Percentiles rank a stretch among this genome's conserved stretches.
Conservation (phyloP, 2,888 invertebrate genomes). For the Axea sp. region DNA sequence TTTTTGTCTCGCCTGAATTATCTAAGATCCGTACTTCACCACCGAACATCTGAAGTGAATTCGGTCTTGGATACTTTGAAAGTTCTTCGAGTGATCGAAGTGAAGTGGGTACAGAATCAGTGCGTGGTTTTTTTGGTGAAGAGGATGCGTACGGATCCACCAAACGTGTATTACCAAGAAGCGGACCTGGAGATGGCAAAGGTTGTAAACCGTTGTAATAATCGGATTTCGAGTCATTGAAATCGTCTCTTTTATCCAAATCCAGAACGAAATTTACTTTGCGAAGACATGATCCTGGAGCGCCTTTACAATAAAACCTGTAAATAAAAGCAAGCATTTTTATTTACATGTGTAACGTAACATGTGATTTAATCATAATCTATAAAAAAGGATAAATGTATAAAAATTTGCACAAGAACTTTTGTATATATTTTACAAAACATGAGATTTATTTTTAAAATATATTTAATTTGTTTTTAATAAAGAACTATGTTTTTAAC, state of each 20-base stretch:
- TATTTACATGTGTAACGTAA: too few species aligned
- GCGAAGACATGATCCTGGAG: conserved; percentile 73
- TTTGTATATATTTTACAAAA: too few species aligned
- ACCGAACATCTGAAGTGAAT: conserved; percentile 86
- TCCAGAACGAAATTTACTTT: conserved; percentile 70
- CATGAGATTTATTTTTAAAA: too few species aligned
- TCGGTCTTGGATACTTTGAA: conserved; percentile 81
- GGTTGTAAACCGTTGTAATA: conserved; percentile 79
- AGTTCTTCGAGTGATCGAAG: conserved; percentile 82
- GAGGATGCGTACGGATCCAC: conserved; percentile 84
- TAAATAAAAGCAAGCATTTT: neutral
- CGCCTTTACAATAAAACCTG: conserved; percentile 87
- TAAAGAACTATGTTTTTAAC: too few species aligned
- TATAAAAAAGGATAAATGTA: too few species aligned
- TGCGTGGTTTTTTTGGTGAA: conserved; percentile 79
- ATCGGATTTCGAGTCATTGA: conserved; percentile 69
- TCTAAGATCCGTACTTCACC: conserved; percentile 89
- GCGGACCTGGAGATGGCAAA: conserved; percentile 89
- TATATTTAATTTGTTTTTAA: too few species aligned
- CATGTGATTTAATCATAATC: too few species aligned
- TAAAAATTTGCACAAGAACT: too few species aligned
- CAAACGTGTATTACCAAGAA: conserved; percentile 89
- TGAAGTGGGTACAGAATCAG: conserved; percentile 80
- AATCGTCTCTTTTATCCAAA: conserved; percentile 68
- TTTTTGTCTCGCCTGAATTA: conserved; percentile 85